phyloP scores from a whole-genome alignment of 1,140 invertebrate species.

The Trinorchestia longiramus region DNA sequence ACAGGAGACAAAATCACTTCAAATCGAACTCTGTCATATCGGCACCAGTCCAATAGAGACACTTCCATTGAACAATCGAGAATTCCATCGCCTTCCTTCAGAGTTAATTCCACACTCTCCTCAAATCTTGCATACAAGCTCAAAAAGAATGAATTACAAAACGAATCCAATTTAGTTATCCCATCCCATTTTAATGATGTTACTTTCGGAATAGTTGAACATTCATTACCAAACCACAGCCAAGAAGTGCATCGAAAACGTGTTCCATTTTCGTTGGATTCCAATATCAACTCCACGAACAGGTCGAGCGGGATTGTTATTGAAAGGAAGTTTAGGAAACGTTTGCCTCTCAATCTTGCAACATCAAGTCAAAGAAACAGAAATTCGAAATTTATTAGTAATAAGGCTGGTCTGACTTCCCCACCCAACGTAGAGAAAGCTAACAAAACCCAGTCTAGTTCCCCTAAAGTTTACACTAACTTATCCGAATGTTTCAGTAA shows the following conservation, averaged over 20 bases:
- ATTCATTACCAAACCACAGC: not conserved
- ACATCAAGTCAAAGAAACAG: not conserved
- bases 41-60: not conserved
- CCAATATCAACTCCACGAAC: not conserved
- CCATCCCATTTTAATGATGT: conserved; percentile 24
- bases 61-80: not conserved
- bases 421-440: not conserved
- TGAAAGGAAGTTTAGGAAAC: not conserved
- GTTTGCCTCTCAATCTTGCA: not conserved
- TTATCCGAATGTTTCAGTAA: not conserved
- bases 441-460: not conserved
- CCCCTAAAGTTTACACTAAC: not conserved
- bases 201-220: conserved; percentile 1
- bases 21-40: not conserved
- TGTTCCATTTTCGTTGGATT: not conserved
- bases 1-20: not conserved
- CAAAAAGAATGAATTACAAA: not conserved
- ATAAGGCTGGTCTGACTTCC: not conserved
- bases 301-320: not conserved
- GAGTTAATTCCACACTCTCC: not conserved
- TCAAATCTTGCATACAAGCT: not conserved
- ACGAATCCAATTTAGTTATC: not conserved
- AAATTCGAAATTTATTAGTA: not conserved
- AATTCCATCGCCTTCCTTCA: not conserved
- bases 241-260: not conserved